These are phyloP conservation scores for Hydrocynus forskahlii DNA, from an alignment of 2,797 vertebrate species.

Conservation along the genomic window DNA sequence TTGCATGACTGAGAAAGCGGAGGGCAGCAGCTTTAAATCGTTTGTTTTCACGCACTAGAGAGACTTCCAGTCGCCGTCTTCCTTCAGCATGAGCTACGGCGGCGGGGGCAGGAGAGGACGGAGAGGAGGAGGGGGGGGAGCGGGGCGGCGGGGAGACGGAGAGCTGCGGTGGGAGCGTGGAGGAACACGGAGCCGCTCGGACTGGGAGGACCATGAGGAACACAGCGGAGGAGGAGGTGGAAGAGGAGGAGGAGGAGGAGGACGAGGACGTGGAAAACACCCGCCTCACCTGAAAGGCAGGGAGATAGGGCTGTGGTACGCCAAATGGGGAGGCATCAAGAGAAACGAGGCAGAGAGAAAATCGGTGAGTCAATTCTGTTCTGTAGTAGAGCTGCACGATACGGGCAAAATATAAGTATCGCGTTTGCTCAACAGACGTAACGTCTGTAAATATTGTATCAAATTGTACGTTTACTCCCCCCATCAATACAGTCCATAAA, in stretches of 20 bases:
- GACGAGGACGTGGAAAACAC: constrained; percentile 79
- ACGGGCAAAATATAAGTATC: too few species aligned
- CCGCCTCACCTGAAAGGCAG: constrained; percentile 90
- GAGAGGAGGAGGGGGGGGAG: constrained; percentile 65
- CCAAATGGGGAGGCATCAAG: constrained; percentile 86
- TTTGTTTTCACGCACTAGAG: background rate
- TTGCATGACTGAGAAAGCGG: background rate
- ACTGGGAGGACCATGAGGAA: constrained; percentile 63
- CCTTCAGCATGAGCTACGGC: constrained; percentile 71
- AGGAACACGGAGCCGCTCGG: constrained; percentile 54
- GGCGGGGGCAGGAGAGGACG: constrained; percentile 66
- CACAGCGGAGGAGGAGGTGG: constrained; percentile 66
- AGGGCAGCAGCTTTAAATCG: background rate
- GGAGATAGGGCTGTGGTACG: constrained; percentile 96
- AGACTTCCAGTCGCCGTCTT: background rate
- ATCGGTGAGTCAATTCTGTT: constrained; percentile 65
- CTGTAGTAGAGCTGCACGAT: background rate
- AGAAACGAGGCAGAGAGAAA: constrained; percentile 82
- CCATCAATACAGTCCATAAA: too few species aligned
- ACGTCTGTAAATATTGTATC: too few species aligned
- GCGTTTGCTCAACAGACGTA: background rate
- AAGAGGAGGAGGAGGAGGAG: constrained; percentile 74
- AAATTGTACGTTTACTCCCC: too few species aligned
- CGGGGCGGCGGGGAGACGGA: constrained; percentile 65
- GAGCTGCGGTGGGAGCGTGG: constrained; percentile 53